A percentile compares a stretch with the other conserved stretches of the same genome.
Evolutionary conservation across 2,888 invertebrate species (phyloP).

Genomic region (Heliconius hortense): DNA sequence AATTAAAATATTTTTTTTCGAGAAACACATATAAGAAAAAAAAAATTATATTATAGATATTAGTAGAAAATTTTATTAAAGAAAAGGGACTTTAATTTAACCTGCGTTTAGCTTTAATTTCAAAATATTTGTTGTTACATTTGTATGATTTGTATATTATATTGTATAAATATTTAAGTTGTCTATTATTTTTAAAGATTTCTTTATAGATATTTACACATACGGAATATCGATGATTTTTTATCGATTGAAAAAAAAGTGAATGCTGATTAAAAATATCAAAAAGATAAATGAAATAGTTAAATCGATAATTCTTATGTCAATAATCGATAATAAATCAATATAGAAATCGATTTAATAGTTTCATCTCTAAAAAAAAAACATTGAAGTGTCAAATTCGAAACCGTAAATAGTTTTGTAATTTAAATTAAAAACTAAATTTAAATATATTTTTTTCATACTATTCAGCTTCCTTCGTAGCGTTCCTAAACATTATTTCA

Average conservation of each 20-base stretch:
- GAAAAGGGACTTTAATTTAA: background rate
- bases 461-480: constrained; percentile 6
- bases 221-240: background rate
- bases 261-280: background rate
- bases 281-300: background rate
- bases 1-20: background rate
- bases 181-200: background rate
- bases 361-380: constrained; percentile 3
- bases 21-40: background rate
- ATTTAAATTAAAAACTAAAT: background rate
- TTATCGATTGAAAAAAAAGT: background rate
- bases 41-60: background rate
- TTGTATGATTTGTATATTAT: background rate
- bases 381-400: constrained; percentile 6
- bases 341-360: constrained; percentile 4
- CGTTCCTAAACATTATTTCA: constrained; percentile 9
- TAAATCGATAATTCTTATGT: background rate
- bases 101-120: background rate
- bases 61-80: background rate
- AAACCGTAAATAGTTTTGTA: constrained; percentile 3
- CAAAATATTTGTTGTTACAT: background rate
- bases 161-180: constrained; percentile 12
- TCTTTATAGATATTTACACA: background rate
- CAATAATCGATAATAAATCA: background rate
- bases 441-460: constrained; percentile 4